Evolutionary conservation across 2,797 vertebrate species (phyloP), one percentile per base, ranked within the genome.

Genomic region (Heteromormyrus szaboi): DNA sequence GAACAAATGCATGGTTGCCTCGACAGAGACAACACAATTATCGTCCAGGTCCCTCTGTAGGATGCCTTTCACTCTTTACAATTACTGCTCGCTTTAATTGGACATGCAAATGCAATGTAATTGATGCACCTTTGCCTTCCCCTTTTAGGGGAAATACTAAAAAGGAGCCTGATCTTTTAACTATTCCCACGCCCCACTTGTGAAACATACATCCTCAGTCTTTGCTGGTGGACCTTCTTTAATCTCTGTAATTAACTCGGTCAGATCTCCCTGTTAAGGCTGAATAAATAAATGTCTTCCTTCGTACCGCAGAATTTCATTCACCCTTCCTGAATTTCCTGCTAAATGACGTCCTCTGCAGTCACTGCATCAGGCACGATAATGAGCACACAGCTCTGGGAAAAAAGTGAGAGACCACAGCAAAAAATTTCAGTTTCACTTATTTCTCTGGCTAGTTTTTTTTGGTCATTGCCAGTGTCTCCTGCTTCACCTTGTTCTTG

Each of bases 361-460:
- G 92, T 93, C 95, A 95, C 94, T 93, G 91, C 94, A 94, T 95
- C 95, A 95, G 95, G 95, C 94, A 94, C 95, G 94, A 95, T 96
- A 96, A 96, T 96, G 95, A 95, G 96, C 96, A 96, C 96, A 62
- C 7, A 62, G 56, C 56, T 22, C 56, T 65, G 59, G 59, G 59
- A 65, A 65, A 65, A 65, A 65, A 29, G 11, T 25, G 9, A 65
- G 59, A 65, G 59, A 65, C 59, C 22, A 29, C 9, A 65, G 22
- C 22, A 11, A 29, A 65, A 29, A 29, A 11, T 3, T 22, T 25
- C 59, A 7, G 59, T 62, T 25, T 62, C 8, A 25, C 8, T 3
- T 25, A 29, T 29, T 65, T 65, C 22, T 65, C 59, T 9, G 59
- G 22, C 22, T 11, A 22, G 1, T 62, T 25, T 48, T 51, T 37